Evolutionary conservation across 2,888 invertebrate species (phyloP), one percentile per base, ranked within the genome.

Genomic region (Erebia palarica): DNA sequence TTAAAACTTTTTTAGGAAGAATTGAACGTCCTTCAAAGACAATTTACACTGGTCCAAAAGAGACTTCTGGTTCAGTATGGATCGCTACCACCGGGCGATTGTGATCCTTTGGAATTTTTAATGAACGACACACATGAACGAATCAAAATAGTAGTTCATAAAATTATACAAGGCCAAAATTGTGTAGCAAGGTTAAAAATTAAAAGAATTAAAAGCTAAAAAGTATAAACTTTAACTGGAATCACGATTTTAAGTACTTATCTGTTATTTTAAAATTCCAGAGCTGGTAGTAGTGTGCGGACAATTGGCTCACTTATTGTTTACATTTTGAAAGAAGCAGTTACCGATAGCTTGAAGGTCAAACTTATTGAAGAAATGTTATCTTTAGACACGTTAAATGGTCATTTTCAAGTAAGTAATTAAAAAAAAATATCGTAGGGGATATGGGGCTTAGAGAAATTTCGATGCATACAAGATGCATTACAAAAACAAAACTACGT

Each of bases 31-130:
- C 89, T 95, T 59, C 95, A 96, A 76, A 94, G 95, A 47, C 97
- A 98, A 85, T 96, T 96, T 84, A 94, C 96, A 61, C 92, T 96
- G 70, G 95, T 98, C 51, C 97, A 98, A 86, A 95, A 96, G 82
- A 93, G 96, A 74, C 90, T 98, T 53, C 90, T 98, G 73, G 95
- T 96, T 2, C 96, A 96, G 82, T 96, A 96, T 81, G 96, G 97
- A 77, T 96, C 97, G 71, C 95, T 96, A 81, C 97, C 96, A 67
- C 96, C 96, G 0, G 94, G 95, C 1, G 95, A 97, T 58, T 93
- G 97, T 73, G 94, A 95, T 60, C 95, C 96, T 70, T 87, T 98
- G 65, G 96, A 96, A 83, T 94, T 95, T 64, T 88, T 97, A 8
- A 92, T 97, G 81, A 95, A 95, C 72, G 96, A 96, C 73, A 96